Percentiles rank a stretch among this genome's conserved stretches.
These are phyloP conservation scores for Dicycla oo DNA, from an alignment of 2,888 invertebrate genomes.

Conservation along the genomic window DNA sequence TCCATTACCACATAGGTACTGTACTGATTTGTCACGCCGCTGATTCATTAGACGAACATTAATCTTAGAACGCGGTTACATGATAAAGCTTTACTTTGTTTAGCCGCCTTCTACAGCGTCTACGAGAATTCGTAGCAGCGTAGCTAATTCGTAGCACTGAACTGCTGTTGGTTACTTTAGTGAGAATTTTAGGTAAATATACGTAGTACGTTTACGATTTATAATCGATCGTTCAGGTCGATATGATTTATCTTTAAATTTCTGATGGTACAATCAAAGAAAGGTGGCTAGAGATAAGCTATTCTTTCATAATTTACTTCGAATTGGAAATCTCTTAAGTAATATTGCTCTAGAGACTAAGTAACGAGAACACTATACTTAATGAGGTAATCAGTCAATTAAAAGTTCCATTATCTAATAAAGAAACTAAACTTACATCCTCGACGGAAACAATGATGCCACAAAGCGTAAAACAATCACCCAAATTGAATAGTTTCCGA, in stretches of 20 bases:
- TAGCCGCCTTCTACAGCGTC: slow-evolving; percentile 63
- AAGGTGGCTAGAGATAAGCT: too few relatives aligned
- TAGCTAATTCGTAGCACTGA: slow-evolving; percentile 55
- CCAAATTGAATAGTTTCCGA: slow-evolving; percentile 49
- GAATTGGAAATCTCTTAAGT: not conserved
- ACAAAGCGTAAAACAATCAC: slow-evolving; percentile 39
- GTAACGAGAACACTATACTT: slow-evolving; percentile 27
- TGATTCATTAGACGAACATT: slow-evolving; percentile 86
- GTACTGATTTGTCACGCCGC: slow-evolving; percentile 86
- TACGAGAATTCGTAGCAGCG: slow-evolving; percentile 57
- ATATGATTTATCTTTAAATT: slow-evolving; percentile 2
- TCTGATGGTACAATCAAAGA: not conserved
- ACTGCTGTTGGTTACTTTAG: slow-evolving; percentile 21
- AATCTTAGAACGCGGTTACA: slow-evolving; percentile 80
- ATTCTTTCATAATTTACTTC: too few relatives aligned
- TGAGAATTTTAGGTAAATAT: slow-evolving; percentile 9
- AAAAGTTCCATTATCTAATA: slow-evolving; percentile 41
- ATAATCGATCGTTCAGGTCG: not conserved
- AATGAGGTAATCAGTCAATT: slow-evolving; percentile 44
- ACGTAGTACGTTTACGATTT: not conserved
- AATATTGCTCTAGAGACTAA: slow-evolving; percentile 15
- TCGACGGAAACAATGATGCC: slow-evolving; percentile 25
- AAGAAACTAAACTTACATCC: slow-evolving; percentile 18
- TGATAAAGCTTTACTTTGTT: slow-evolving; percentile 78
- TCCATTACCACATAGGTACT: slow-evolving; percentile 72